A percentile compares a stretch with the other conserved stretches of the same genome.
phyloP scores from a whole-genome alignment of 1,140 invertebrate species.

The Augochlora pura region DNA sequence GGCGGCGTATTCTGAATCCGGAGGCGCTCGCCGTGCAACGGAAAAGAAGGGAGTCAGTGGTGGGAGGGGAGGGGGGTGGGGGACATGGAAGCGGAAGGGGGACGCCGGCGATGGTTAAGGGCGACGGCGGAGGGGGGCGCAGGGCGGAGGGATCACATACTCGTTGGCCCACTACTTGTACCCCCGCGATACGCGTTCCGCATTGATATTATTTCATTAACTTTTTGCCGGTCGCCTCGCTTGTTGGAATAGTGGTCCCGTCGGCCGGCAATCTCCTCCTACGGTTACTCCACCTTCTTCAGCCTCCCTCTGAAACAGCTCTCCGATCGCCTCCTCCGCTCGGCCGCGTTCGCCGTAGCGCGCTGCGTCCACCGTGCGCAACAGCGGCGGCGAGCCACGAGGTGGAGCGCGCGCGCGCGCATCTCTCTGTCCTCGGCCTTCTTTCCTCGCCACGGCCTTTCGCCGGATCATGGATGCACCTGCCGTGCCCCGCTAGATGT shows the following conservation, averaged over 20 bases:
- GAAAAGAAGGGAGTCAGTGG: slow-evolving; percentile 40
- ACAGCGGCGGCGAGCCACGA: too few relatives aligned
- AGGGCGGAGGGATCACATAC: slow-evolving; percentile 63
- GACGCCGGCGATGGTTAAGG: slow-evolving; percentile 30
- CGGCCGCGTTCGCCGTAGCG: neutral
- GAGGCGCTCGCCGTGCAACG: slow-evolving; percentile 30
- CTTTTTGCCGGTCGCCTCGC: slow-evolving; percentile 72
- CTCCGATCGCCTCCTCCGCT: slow-evolving; percentile 35
- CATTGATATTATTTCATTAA: slow-evolving; percentile 80
- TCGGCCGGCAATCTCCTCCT: slow-evolving; percentile 63
- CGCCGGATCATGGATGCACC: slow-evolving; percentile 44
- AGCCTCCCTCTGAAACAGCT: slow-evolving; percentile 8
- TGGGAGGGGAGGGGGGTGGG: too few relatives aligned
- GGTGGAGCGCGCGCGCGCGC: too few relatives aligned
- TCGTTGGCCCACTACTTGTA: slow-evolving; percentile 76
- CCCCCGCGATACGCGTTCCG: slow-evolving; percentile 77
- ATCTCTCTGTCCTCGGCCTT: slow-evolving; percentile 11
- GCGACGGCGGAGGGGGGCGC: slow-evolving; percentile 27
- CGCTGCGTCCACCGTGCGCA: too few relatives aligned
- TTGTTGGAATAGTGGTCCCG: slow-evolving; percentile 68
- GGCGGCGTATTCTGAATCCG: slow-evolving; percentile 4
- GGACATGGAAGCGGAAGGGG: slow-evolving; percentile 33
- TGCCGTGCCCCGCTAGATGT: slow-evolving; percentile 39
- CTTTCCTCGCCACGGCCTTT: slow-evolving; percentile 29
- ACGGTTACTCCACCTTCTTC: slow-evolving; percentile 51